phyloP scores from a whole-genome alignment of 2,113 vertebrate genomes.

The Gnathonemus longibarbis region DNA sequence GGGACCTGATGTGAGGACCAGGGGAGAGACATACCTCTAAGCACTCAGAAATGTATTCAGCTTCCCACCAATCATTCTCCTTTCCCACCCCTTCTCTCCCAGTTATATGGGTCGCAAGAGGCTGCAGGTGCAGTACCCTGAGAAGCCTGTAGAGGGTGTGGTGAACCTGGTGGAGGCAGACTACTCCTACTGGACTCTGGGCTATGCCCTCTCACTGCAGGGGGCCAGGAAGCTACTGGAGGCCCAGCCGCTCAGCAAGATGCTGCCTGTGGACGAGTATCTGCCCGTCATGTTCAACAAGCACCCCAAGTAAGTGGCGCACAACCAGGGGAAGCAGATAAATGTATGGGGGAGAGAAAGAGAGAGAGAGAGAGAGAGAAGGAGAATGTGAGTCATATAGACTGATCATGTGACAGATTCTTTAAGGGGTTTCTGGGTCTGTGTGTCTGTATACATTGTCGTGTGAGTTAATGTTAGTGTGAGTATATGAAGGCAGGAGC shows the following conservation, averaged over 20 bases:
- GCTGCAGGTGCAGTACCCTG: conserved; percentile 76
- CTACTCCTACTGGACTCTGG: conserved; percentile 87
- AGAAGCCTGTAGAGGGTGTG: conserved; percentile 68
- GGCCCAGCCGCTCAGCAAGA: conserved; percentile 73
- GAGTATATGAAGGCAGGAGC: neutral
- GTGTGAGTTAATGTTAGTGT: neutral
- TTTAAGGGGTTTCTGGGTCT: neutral
- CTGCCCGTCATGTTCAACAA: conserved; percentile 86
- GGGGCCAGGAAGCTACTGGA: conserved; percentile 76
- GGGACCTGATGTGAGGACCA: conserved; percentile 83
- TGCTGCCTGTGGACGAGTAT: conserved; percentile 85
- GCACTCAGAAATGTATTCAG: no score
- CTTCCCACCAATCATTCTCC: neutral
- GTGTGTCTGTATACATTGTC: neutral
- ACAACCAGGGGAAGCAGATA: neutral
- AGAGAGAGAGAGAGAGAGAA: neutral
- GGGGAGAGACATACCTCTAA: neutral
- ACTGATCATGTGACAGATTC: neutral
- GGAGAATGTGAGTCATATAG: neutral
- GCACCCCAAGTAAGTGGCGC: conserved; percentile 75
- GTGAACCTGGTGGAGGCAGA: conserved; percentile 78
- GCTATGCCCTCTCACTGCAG: conserved; percentile 69
- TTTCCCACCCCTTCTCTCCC: conserved; percentile 13
- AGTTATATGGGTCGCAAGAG: conserved; percentile 82
- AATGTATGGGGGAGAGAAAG: neutral